Conservation (phyloP, 2,113 vertebrate genomes). For the Oryzias javanicus region DNA sequence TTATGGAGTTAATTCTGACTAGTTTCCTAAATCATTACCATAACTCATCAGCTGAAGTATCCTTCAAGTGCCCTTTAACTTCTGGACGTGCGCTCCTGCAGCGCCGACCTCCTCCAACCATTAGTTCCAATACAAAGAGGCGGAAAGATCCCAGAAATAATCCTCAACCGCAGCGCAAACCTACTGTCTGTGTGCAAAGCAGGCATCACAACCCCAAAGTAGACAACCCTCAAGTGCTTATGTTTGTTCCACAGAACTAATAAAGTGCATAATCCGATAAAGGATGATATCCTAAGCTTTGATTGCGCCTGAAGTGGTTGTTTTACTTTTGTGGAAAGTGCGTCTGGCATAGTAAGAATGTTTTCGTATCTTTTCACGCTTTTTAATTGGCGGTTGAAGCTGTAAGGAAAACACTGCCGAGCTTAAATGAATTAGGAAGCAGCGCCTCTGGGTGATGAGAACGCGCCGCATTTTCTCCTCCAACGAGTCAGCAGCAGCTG, state of each 20-base stretch:
- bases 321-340: conserved; percentile 72
- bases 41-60: conserved; percentile 52
- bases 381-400: conserved; percentile 66
- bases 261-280: conserved; percentile 72
- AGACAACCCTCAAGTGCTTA: conserved; percentile 59
- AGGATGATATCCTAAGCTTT: conserved; percentile 61
- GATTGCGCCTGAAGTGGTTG: conserved; percentile 68
- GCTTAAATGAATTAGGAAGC: conserved; percentile 71
- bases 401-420: conserved; percentile 68
- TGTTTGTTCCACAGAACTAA: conserved; percentile 69
- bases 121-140: conserved; percentile 33
- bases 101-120: conserved; percentile 14
- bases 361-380: conserved; percentile 72
- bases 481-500: conserved; percentile 28
- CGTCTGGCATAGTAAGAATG: conserved; percentile 66
- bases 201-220: conserved; percentile 48
- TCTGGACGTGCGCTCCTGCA: conserved; percentile 27
- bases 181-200: conserved; percentile 35
- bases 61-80: conserved; percentile 58
- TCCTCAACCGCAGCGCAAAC: conserved; percentile 43
- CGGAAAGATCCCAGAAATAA: conserved; percentile 38
- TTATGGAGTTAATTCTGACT: conserved; percentile 65
- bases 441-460: conserved; percentile 67
- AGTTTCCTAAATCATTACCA: conserved; percentile 61
- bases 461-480: conserved; percentile 49